Evolutionary conservation across 30 jellyfish, hydroid and myxozoan species (phyloP), one percentile per base, ranked within the genome.

Genomic region (Turritopsis rubra): DNA sequence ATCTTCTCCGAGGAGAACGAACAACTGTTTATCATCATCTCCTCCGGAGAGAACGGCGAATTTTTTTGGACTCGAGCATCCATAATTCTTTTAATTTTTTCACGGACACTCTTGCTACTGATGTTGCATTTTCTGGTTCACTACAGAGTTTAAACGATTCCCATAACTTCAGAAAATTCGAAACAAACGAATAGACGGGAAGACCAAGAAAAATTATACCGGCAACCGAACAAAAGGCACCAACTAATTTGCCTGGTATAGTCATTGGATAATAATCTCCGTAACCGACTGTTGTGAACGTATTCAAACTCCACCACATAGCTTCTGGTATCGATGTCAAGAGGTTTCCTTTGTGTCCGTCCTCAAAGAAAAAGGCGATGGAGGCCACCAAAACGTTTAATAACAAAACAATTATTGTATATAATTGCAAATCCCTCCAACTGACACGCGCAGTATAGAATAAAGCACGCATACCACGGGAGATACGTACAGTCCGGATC

Each of bases 381-480:
- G 85, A 87, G 21, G 92, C 97, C 30, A 92, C 86, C 72, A 90
- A 25, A 1, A 82, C 81, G 22, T 87, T 82, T 16, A 90, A 52
- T 16, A 90, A 73, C 31, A 85, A n/a, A 18, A 90, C 28, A 1
- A 90, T 85, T 73, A 90, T 72, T 71, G 84, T 79, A 66, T 84
- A 73, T 72, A 90, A 54, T 18, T 75, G 84, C 28, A 90, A 82
- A 20, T 90, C 97, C 5, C 71, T 91, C 75, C 97, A 52, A 66
- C 94, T 84, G 53, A 88, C 91, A 71, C 73, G 86, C 7, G 86
- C 76, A 53, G 97, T 90, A 74, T 66, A 90, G 18, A 90, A 53
- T 77, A 90, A 75, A 0, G 97, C 95, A 8, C 95, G 95, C 88
- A 90, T 86, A 19, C 97, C 97, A 18, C 95, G 85, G 20, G 97